Base-by-base conservation (phyloP, 2,888 invertebrate genomes). In the Epirrhoe alternata region DNA sequence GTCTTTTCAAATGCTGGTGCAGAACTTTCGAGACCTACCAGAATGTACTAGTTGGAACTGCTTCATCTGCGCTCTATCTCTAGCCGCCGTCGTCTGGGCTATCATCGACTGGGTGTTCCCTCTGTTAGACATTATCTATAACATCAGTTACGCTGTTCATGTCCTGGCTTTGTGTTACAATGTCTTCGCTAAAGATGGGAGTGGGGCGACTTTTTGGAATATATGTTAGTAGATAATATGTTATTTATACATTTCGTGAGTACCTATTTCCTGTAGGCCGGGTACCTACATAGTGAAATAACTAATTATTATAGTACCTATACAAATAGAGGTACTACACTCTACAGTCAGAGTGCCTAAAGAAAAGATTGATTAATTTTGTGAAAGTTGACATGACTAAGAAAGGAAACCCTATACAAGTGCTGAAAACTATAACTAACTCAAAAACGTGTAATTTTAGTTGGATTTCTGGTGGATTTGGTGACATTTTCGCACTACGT, bases 1-100 rank as follows among this genome's bases (percentile, higher is more conserved):
- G 84, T 79, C 80, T 0, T 47, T 55, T 0, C 61, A 71, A 0
- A 74, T 78, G 12, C 14, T 83, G 0, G 17, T 75, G 7, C 70
- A 73, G 6, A 79, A 75, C 66, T 74, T 86, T 60, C 79, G 76
- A 35, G 68, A 72, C 5, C 76, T 88, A 1, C 82, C 83, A 0
- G 86, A 87, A 5, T 76, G 85, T 47, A 75, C 81, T 0, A 1
- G 72, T 0, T 90, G 89, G 88, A 89, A 88, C 73, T 73, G 77
- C 49, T 76, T 80, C 56, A 79, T 89, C 24, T 86, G 88, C 67
- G 14, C 69, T 6, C 24, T 75, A 2, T 81, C 79, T 0, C 70
- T 87, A 1, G 6, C 78, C 1, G 81, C 78, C 8, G 74, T 86
- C 6, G 65, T 84, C 1, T 74, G 77, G 72, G 74, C 74, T 0